These are phyloP conservation scores for Rattus norvegicus DNA, from an alignment of 2,113 vertebrate genomes.

Conservation along the genomic window GRCr8 NC_086027.1:33213001-33213500, in stretches of 20 bases:
- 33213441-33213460: background rate
- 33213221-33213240: slow-evolving; percentile 57
- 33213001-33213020: slow-evolving; percentile 52
- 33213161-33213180: slow-evolving; percentile 74
- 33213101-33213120: background rate
- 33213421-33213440: slow-evolving; percentile 17
- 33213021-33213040: background rate
- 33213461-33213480: background rate
- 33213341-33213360: slow-evolving; percentile 29
- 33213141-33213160: slow-evolving; percentile 70
- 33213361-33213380: slow-evolving; percentile 33
- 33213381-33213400: slow-evolving; percentile 10
- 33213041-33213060: slow-evolving; percentile 36
- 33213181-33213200: slow-evolving; percentile 69
- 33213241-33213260: slow-evolving; percentile 71
- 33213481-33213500: background rate
- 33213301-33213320: slow-evolving; percentile 64
- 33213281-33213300: slow-evolving; percentile 59
- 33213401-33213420: slow-evolving; percentile 32
- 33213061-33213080: slow-evolving; percentile 55
- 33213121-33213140: slow-evolving; percentile 55
- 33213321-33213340: slow-evolving; percentile 31
- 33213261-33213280: slow-evolving; percentile 51
- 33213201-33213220: slow-evolving; percentile 70
- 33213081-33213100: background rate